These are phyloP conservation scores for Glomeris marginata DNA, from an alignment of 2,888 invertebrate genomes.

Conservation along the genomic window DNA sequence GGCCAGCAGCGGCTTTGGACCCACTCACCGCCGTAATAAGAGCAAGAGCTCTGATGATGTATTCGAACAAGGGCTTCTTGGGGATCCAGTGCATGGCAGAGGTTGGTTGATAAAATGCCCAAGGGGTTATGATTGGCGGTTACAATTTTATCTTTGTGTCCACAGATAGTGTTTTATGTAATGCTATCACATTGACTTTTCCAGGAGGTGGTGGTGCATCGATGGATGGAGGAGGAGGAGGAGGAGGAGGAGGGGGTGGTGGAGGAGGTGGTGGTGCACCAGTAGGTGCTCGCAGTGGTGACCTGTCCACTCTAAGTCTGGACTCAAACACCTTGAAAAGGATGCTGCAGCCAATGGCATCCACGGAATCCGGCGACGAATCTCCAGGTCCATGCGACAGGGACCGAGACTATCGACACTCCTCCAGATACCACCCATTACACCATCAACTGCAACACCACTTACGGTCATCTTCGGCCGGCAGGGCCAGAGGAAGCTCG, in stretches of 20 bases:
- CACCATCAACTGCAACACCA: slow-evolving; percentile 4
- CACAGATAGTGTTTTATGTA: no score
- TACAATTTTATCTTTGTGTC: no score
- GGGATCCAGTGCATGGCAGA: not conserved
- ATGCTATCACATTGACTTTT: no score
- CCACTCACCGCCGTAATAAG: slow-evolving; percentile 37
- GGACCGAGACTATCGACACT: slow-evolving; percentile 27
- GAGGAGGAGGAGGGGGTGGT: slow-evolving; percentile 25
- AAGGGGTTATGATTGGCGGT: slow-evolving; percentile 23
- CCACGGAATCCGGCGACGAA: slow-evolving; percentile 43
- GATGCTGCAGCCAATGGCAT: slow-evolving; percentile 84
- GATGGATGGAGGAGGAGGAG: no score
- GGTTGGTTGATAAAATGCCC: slow-evolving; percentile 7
- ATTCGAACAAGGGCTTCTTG: slow-evolving; percentile 24
- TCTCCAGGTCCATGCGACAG: slow-evolving; percentile 43
- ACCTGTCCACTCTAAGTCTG: slow-evolving; percentile 32
- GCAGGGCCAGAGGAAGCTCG: slow-evolving; percentile 7
- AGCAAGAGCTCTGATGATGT: slow-evolving; percentile 87
- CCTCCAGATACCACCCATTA: not conserved
- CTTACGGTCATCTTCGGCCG: slow-evolving; percentile 5
- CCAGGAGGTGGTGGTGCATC: slow-evolving; percentile 25
- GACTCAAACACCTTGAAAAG: slow-evolving; percentile 78
- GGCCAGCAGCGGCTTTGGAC: slow-evolving; percentile 45
- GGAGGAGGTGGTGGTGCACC: slow-evolving; percentile 16
- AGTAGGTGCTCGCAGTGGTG: slow-evolving; percentile 11